Evolutionary conservation across 2,888 invertebrate species (phyloP), one percentile per base, ranked within the genome.

Genomic region (Dexiosoma caninum): DNA sequence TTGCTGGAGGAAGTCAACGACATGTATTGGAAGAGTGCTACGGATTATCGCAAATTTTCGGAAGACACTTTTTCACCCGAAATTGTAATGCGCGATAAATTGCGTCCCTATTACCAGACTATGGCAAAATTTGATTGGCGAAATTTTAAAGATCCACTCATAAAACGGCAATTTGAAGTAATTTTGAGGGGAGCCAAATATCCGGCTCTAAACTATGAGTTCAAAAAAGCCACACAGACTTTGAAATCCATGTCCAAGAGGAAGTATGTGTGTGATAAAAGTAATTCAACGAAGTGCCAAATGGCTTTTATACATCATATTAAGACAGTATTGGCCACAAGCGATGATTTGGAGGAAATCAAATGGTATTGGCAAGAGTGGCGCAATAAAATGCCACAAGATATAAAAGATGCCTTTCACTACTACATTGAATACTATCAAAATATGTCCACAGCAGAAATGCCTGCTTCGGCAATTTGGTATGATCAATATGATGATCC

Each of bases 291-390:
- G 0, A 76, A 83, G 5, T 86, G 86, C 16, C 75, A 85, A 37
- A 75, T 84, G 84, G 84, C 86, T 0, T 85, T 85, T 57, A 53
- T 86, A 10, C 86, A 85, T 9, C 85, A 87, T n/a, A 83, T 87
- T 16, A 85, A 85, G 49, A 74, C 83, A 9, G 69, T 86, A 2
- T 82, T 86, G 9, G 83, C 84, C 3, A 83, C 83, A 7, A 86
- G 86, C 46, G 81, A 85, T 42, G 83, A 86, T 82, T 67, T 85
- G 32, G 84, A 85, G 10, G 85, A 85, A 42, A 75, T 86, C 10
- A 75, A 82, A 62, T 84, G 83, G 72, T 85, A 86, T 64, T 86
- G 86, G 86, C 59, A 77, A 16, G 85, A 85, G 35, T 86, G 86
- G 86, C 84, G 86, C 23, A 85, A 85, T 64, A 83, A 78, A 14